Conservation (phyloP, 2,888 invertebrate genomes). For the Tortrix viridana region DNA sequence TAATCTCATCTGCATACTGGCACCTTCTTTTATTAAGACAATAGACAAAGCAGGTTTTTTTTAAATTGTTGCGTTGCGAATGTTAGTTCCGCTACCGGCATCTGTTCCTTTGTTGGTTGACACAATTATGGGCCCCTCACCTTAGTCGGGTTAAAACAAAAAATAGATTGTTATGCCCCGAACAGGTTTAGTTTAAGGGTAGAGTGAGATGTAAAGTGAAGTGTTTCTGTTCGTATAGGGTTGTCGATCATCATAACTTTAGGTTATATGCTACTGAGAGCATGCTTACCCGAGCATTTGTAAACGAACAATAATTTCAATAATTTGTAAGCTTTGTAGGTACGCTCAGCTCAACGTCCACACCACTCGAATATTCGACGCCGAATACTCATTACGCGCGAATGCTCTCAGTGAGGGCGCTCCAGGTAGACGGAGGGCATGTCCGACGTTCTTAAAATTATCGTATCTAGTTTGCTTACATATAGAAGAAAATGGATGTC, state of each 20-base stretch:
- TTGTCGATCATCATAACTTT: conserved; percentile 42
- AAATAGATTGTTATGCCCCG: conserved; percentile 71
- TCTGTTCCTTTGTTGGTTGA: conserved; percentile 72
- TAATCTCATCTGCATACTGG: conserved; percentile 68
- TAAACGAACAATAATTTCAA: too few species aligned
- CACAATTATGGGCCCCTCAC: conserved; percentile 73
- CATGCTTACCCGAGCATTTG: too few species aligned
- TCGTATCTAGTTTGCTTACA: not conserved
- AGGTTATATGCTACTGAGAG: too few species aligned
- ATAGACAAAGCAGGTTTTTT: conserved; percentile 51
- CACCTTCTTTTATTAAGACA: conserved; percentile 78
- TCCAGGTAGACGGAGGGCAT: too few species aligned
- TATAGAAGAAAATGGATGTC: not conserved
- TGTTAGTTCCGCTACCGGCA: conserved; percentile 57
- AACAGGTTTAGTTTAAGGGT: conserved; percentile 82
- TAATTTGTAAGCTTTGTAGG: too few species aligned
- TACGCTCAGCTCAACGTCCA: too few species aligned
- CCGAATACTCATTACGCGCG: too few species aligned
- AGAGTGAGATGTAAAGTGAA: conserved; percentile 78
- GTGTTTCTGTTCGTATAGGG: conserved; percentile 66
- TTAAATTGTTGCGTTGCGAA: conserved; percentile 43
- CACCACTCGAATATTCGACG: too few species aligned
- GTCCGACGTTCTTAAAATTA: not conserved
- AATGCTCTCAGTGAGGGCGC: too few species aligned
- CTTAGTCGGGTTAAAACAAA: conserved; percentile 73